Base-by-base conservation (phyloP, 2,797 vertebrate genomes). In the Eutrigla gurnardus region DNA sequence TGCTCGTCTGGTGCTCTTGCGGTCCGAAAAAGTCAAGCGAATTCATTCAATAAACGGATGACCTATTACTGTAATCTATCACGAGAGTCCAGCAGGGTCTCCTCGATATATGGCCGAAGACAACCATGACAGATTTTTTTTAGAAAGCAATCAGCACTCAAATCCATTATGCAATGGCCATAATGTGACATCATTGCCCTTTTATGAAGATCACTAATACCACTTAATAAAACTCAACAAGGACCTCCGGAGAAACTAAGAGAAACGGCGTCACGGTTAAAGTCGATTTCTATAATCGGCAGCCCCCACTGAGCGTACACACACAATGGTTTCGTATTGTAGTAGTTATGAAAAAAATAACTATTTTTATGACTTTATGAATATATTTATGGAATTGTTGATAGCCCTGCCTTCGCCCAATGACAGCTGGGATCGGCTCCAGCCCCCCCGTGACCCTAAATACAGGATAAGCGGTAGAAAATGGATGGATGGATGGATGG, bases 41-140 rank as follows among this genome's bases (percentile, higher is more conserved):
- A 35, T 88, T 68, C 37, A 78, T 65, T 67, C 64, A 68, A 65
- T 76, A 39, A 78, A 71, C 35, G 52, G 57, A 82, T 66, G 58
- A 74, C 58, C 47, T 75, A 7, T 59, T 39, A 69, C 32, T 53
- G 37, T 40, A 66, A 69, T 65, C 43, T 66, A 59, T 42, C 25
- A 35, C 12, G 15, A 50, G 17, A 52, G 58, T 53, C 59, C 42
- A 74, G 58, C 62, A 72, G 57, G 25, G 35, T 65, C 18, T 59
- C n/a, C 35, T 64, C 9, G 36, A 77, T 25, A 69, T 63, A 55
- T 69, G 45, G 45, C n/a, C 69, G 11, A 35, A 75, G 46, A 65
- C 73, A 73, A 70, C 14, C 7, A 55, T 8, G 59, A 25, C n/a
- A 46, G 7, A 60, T 65, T 55, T 75, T 66, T 17, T 75, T 66